A percentile compares a stretch with the other conserved stretches of the same genome.
Conservation (phyloP, 2,797 vertebrate species). For the Eupleurogrammus muticus region DNA sequence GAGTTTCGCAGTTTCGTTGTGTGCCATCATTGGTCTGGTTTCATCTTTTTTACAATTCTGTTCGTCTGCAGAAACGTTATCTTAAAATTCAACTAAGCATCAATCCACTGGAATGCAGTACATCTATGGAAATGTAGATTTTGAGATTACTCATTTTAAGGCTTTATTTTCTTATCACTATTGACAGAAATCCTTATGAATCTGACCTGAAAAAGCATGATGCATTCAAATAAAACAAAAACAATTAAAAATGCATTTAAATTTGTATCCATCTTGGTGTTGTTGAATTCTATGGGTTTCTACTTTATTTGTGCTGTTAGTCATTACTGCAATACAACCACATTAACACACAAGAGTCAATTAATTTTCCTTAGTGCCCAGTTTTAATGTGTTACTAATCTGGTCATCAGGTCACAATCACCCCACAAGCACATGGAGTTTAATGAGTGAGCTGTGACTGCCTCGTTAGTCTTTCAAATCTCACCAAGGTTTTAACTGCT, state of each 20-base stretch:
- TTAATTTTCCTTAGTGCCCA: background rate
- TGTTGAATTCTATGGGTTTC: background rate
- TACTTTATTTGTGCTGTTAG: background rate
- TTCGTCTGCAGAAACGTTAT: background rate
- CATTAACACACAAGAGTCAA: background rate
- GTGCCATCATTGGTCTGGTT: background rate
- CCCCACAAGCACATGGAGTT: background rate
- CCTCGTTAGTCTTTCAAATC: background rate
- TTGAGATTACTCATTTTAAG: background rate
- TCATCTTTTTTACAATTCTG: slow-evolving; percentile 13
- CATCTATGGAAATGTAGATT: background rate
- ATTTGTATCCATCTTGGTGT: background rate
- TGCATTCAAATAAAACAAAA: background rate
- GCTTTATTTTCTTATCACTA: background rate
- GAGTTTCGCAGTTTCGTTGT: background rate
- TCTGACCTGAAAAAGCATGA: background rate
- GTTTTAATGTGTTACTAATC: slow-evolving; percentile 16
- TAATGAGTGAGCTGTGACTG: background rate
- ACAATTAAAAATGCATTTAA: background rate
- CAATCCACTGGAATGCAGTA: background rate
- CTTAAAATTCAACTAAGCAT: background rate
- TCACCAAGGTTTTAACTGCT: background rate
- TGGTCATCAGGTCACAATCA: background rate
- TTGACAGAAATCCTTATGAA: background rate
- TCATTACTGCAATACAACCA: background rate